These are phyloP conservation scores for Hemithea aestivaria DNA, from an alignment of 2,888 invertebrate genomes.

Conservation along the genomic window DNA sequence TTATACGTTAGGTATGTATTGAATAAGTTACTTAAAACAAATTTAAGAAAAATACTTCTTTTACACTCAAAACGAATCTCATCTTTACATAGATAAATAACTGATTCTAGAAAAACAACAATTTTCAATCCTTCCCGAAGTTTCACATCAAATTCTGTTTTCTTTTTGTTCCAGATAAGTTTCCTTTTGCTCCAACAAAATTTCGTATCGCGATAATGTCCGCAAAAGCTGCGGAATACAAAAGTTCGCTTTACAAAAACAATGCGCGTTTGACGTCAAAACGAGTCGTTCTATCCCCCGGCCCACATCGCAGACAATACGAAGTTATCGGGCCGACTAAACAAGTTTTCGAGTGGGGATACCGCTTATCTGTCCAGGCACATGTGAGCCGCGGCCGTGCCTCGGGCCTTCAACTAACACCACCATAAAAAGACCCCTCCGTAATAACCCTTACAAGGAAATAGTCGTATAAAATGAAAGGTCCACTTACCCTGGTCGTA, in stretches of 20 bases:
- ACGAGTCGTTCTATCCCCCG: slow-evolving; percentile 42
- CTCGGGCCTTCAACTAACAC: slow-evolving; percentile 66
- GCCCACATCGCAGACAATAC: slow-evolving; percentile 55
- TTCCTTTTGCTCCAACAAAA: no score
- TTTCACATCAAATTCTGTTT: no score
- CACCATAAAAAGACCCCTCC: slow-evolving; percentile 54
- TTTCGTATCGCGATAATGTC: no score
- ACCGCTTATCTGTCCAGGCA: slow-evolving; percentile 73
- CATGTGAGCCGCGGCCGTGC: slow-evolving; percentile 64
- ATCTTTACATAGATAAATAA: no score
- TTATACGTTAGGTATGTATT: no score
- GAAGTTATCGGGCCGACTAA: slow-evolving; percentile 68
- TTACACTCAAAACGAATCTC: no score
- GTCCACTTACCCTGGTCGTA: slow-evolving; percentile 48
- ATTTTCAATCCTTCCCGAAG: no score
- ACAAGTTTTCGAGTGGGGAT: slow-evolving; percentile 75
- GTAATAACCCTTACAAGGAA: slow-evolving; percentile 61
- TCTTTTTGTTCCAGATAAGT: no score
- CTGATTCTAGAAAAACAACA: no score
- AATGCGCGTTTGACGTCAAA: slow-evolving; percentile 34
- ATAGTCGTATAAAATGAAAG: slow-evolving; percentile 58
- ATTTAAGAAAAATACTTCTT: no score
- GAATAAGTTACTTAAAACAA: no score
- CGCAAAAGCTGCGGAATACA: no score
- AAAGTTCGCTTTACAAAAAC: slow-evolving; percentile 26